Evolutionary conservation across 2,113 vertebrate species (phyloP).

Genomic region (Proteles cristata): DNA sequence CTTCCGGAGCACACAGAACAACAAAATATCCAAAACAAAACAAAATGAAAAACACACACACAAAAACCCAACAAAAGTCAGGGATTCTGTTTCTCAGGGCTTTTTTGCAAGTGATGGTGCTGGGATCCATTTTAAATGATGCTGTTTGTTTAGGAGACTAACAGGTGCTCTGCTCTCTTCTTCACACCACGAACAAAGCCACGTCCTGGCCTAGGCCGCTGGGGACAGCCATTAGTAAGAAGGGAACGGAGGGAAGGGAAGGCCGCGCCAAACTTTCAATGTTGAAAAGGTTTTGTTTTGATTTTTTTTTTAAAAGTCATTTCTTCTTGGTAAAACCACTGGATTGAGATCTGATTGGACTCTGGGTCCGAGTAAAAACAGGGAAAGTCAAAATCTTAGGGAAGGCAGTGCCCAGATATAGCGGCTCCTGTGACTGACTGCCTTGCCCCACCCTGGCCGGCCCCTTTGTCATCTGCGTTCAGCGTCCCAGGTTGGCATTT

Average conservation of each 20-base stretch:
- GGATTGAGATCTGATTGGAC: conserved; percentile 68
- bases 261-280: conserved; percentile 24
- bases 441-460: not conserved
- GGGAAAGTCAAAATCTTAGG: not conserved
- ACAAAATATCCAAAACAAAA: conserved; percentile 59
- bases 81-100: conserved; percentile 38
- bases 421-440: not conserved
- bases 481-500: not conserved
- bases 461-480: not conserved
- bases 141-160: conserved; percentile 37
- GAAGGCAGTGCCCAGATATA: not conserved
- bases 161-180: conserved; percentile 31
- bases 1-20: conserved; percentile 30
- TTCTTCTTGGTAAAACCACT: conserved; percentile 71
- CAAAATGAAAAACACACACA: not conserved
- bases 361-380: conserved; percentile 48
- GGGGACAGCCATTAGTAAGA: conserved; percentile 8
- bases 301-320: conserved; percentile 11
- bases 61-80: conserved; percentile 36
- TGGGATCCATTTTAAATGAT: not conserved
- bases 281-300: conserved; percentile 61
- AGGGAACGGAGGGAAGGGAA: not conserved
- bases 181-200: conserved; percentile 66
- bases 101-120: not conserved
- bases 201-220: conserved; percentile 37